phyloP scores from a whole-genome alignment of 2,113 vertebrate species.

The Atlantisia rogersi region DNA sequence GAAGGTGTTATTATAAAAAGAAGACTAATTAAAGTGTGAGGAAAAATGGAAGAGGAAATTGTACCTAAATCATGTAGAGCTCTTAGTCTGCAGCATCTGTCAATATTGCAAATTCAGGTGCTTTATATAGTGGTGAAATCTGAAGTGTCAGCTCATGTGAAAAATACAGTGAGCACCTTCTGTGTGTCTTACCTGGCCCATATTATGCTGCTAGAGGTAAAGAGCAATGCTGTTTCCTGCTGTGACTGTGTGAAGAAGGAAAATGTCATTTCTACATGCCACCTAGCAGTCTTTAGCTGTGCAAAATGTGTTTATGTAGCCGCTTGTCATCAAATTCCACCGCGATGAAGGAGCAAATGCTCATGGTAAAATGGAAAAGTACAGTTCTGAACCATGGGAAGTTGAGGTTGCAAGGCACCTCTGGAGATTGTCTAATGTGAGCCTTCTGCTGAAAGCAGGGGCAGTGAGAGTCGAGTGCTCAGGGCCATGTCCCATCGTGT shows the following conservation, averaged over 20 bases:
- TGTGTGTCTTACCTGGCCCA: background rate
- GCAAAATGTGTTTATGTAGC: background rate
- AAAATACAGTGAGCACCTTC: background rate
- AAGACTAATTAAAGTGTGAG: constrained; percentile 1
- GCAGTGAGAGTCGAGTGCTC: background rate
- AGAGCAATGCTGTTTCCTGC: background rate
- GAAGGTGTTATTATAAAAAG: constrained; percentile 28
- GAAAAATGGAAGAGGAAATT: constrained; percentile 12
- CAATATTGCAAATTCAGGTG: constrained; percentile 15
- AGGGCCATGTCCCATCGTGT: background rate
- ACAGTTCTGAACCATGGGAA: background rate
- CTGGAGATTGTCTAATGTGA: background rate
- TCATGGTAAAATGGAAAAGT: background rate
- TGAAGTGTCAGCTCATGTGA: background rate
- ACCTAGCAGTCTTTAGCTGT: background rate
- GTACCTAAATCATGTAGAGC: background rate
- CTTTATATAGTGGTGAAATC: background rate
- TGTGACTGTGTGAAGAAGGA: background rate
- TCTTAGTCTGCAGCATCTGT: background rate
- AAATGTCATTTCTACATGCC: background rate
- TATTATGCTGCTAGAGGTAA: background rate
- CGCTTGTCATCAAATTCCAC: background rate
- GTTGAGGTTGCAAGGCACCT: background rate
- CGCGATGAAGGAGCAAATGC: background rate
- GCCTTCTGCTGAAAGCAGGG: background rate